Conservation (phyloP, 2,113 vertebrate species). For the Syrmaticus mikado region DNA sequence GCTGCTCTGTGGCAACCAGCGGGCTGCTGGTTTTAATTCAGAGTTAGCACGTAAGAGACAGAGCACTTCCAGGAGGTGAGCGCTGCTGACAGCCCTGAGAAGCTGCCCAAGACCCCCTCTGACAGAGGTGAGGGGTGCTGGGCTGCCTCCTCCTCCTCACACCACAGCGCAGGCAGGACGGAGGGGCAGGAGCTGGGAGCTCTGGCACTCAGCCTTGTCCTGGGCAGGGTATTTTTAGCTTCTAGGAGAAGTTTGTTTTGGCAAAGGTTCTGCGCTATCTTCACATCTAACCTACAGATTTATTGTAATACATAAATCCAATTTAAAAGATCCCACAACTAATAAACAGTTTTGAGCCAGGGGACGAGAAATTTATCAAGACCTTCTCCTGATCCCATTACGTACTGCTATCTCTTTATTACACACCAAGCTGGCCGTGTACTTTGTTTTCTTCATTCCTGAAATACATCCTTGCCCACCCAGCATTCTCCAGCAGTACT, state of each 20-base stretch:
- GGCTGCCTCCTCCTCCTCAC: neutral
- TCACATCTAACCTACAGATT: slow-evolving; percentile 16
- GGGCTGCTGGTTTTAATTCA: neutral
- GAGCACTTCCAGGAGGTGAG: neutral
- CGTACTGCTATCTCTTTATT: neutral
- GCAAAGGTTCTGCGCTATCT: slow-evolving; percentile 29
- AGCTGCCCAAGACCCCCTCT: rapidly evolving
- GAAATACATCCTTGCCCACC: neutral
- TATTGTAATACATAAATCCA: slow-evolving; percentile 6
- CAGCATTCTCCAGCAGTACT: neutral
- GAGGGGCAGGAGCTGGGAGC: neutral
- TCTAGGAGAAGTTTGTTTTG: slow-evolving; percentile 39
- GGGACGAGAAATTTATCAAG: slow-evolving; percentile 18
- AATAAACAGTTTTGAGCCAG: slow-evolving; percentile 8
- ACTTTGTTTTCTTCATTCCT: neutral
- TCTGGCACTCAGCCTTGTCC: neutral
- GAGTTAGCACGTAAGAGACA: neutral
- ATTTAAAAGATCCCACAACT: slow-evolving; percentile 19
- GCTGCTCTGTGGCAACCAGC: neutral
- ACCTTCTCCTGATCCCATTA: neutral
- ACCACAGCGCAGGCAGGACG: rapidly evolving
- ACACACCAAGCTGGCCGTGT: neutral
- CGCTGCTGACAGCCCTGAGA: neutral
- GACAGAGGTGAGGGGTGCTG: rapidly evolving
- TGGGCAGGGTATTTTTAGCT: slow-evolving; percentile 25